phyloP scores from a whole-genome alignment of 2,797 vertebrate genomes.

The Brachyalestes nurse region DNA sequence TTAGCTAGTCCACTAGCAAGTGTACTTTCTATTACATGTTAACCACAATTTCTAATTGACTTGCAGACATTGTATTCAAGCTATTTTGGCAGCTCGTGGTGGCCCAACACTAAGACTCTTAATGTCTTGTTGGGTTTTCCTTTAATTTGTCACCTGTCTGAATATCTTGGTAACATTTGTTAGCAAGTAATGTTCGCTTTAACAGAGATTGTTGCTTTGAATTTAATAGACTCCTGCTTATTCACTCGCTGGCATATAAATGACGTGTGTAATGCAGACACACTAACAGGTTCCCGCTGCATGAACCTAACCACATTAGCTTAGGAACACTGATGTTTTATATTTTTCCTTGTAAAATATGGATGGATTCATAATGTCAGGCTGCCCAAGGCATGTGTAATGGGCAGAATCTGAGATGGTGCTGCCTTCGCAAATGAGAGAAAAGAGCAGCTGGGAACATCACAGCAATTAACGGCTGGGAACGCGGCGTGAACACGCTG shows the following conservation, averaged over 20 bases:
- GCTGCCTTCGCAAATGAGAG: background rate
- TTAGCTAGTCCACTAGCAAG: no score
- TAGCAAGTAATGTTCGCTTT: background rate
- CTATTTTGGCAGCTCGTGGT: background rate
- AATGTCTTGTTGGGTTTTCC: background rate
- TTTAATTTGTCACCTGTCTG: no score
- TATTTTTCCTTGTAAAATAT: background rate
- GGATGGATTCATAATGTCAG: background rate
- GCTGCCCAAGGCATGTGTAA: constrained; percentile 8
- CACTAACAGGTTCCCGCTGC: background rate
- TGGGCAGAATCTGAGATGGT: background rate
- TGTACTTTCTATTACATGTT: no score
- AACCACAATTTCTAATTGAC: no score
- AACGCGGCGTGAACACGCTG: background rate
- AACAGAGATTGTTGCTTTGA: background rate
- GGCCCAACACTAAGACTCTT: background rate
- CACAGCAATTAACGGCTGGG: constrained; percentile 10
- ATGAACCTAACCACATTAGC: background rate
- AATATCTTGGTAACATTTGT: background rate
- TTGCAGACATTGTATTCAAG: no score
- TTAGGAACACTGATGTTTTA: background rate
- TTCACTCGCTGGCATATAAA: background rate
- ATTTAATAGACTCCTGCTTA: background rate
- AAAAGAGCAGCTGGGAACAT: constrained; percentile 19
- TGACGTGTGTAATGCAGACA: background rate